Percentiles rank a stretch among this genome's conserved stretches.
Conservation (phyloP, 2,888 invertebrate genomes). For the Drosophila kuntzei region DNA sequence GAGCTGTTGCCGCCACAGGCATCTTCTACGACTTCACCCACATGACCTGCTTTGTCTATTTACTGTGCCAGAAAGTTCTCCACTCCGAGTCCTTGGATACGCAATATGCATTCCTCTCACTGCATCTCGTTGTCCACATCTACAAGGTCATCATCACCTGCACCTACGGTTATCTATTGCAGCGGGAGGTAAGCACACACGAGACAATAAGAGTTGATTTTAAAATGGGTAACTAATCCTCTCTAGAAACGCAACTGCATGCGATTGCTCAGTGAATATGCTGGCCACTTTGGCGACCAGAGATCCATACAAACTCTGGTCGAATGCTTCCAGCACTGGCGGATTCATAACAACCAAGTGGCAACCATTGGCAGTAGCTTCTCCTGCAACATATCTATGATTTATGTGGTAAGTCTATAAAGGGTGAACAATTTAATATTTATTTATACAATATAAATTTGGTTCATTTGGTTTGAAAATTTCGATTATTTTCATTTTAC, state of each 20-base stretch:
- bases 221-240: background rate
- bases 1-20: conserved; percentile 51
- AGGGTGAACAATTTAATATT: no score
- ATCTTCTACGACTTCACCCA: conserved; percentile 81
- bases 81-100: conserved; percentile 40
- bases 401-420: conserved; percentile 70
- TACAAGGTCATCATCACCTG: conserved; percentile 76
- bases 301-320: conserved; percentile 29
- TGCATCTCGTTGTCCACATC: conserved; percentile 70
- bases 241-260: conserved; percentile 70
- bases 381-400: conserved; percentile 62
- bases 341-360: conserved; percentile 65
- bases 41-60: conserved; percentile 75
- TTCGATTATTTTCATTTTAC: no score
- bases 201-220: background rate
- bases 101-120: conserved; percentile 65
- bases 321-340: conserved; percentile 67
- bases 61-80: conserved; percentile 77
- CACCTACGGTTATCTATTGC: conserved; percentile 68
- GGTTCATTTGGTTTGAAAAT: no score
- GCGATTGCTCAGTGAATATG: conserved; percentile 60
- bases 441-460: no score
- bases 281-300: conserved; percentile 39
- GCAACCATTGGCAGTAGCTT: conserved; percentile 68
- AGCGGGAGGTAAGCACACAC: conserved; percentile 70